These are phyloP conservation scores for Bradypodion pumilum DNA, from an alignment of 2,797 vertebrate genomes.

Conservation along the genomic window DNA sequence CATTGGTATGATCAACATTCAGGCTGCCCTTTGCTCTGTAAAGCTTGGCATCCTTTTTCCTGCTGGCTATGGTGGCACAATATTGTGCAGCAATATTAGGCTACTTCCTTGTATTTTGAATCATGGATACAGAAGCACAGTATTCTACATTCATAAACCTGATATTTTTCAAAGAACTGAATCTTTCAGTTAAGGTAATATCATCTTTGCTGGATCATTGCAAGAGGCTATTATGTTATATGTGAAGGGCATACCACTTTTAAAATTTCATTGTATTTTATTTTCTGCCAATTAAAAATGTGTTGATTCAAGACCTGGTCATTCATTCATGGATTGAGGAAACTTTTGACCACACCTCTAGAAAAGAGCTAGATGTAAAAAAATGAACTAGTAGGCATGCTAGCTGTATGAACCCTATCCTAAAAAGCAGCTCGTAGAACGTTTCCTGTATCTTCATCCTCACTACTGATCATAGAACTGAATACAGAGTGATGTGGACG, in stretches of 20 bases:
- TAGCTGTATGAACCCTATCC: background rate
- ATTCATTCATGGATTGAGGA: background rate
- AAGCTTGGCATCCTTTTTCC: no score
- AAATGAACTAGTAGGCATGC: background rate
- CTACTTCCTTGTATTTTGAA: no score
- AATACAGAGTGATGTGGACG: no score
- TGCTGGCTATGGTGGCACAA: no score
- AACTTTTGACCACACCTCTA: background rate
- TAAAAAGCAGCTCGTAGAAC: no score
- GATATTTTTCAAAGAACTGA: no score
- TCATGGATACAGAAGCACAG: no score
- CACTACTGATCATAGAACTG: background rate
- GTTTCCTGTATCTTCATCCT: background rate
- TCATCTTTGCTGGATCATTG: background rate
- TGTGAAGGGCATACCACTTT: background rate
- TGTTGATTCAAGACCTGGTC: background rate
- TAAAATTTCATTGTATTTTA: conserved; percentile 1
- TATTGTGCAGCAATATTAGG: no score
- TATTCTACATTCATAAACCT: no score
- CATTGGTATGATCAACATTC: no score
- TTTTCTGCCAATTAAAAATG: background rate
- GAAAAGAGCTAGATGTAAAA: background rate
- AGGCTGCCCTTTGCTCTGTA: no score
- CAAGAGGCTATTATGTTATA: background rate
- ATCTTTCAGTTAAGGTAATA: no score